phyloP scores from a whole-genome alignment of 1,140 invertebrate species.

The Drosophila kohkoa region DNA sequence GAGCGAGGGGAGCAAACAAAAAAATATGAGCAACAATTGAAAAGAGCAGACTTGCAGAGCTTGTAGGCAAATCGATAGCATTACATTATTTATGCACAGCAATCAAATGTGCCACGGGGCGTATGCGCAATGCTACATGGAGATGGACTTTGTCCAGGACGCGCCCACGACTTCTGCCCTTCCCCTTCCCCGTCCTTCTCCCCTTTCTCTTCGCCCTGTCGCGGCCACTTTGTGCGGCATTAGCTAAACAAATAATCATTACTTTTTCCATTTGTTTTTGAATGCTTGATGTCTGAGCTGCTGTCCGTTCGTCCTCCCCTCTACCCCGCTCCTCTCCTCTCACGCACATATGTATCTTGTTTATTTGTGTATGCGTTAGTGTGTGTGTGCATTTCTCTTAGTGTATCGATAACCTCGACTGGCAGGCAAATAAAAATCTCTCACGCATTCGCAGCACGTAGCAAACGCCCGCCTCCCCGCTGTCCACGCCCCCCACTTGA shows the following conservation, averaged over 20 bases:
- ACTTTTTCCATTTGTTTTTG: slow-evolving; percentile 82
- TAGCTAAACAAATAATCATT: slow-evolving; percentile 83
- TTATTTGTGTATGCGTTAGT: not conserved
- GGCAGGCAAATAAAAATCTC: slow-evolving; percentile 79
- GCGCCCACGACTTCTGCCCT: not conserved
- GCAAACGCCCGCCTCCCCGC: slow-evolving; percentile 52
- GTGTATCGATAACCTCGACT: slow-evolving; percentile 68
- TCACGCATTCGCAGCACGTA: slow-evolving; percentile 80
- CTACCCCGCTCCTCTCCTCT: not conserved
- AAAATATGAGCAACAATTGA: slow-evolving; percentile 66
- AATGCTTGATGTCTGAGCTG: slow-evolving; percentile 53
- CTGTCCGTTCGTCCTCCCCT: not conserved
- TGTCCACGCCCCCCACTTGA: slow-evolving; percentile 60
- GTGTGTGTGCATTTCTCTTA: slow-evolving; percentile 37
- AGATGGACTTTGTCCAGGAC: slow-evolving; percentile 29
- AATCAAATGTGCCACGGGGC: slow-evolving; percentile 78
- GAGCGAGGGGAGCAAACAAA: slow-evolving; percentile 21
- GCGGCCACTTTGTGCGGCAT: slow-evolving; percentile 80
- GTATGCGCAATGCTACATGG: slow-evolving; percentile 60
- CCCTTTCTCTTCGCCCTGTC: not conserved
- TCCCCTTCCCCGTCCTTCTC: too few relatives aligned
- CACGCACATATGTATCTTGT: slow-evolving; percentile 35
- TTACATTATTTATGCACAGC: slow-evolving; percentile 74
- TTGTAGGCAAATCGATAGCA: slow-evolving; percentile 53
- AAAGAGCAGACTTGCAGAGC: slow-evolving; percentile 11